These are phyloP conservation scores for Triplophysa rosa DNA, from an alignment of 2,113 vertebrate species.

Conservation along the genomic window DNA sequence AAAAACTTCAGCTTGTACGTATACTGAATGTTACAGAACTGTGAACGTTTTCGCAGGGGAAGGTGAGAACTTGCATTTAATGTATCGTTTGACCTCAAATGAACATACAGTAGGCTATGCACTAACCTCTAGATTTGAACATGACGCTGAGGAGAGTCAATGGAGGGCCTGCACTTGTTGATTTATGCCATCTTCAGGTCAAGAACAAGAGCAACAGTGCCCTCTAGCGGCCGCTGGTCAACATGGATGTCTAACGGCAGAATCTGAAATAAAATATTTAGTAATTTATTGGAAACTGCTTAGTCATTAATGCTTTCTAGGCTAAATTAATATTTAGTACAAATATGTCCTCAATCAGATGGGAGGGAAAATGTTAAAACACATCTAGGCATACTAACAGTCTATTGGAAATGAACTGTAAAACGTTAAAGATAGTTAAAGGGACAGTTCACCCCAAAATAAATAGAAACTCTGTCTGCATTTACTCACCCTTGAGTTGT, in stretches of 20 bases:
- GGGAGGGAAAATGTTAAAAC: not conserved
- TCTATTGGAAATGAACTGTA: no score
- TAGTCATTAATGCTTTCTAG: not conserved
- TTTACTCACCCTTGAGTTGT: no score
- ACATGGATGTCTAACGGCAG: not conserved
- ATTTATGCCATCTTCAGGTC: slow-evolving; percentile 49
- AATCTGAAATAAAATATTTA: not conserved
- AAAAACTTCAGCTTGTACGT: not conserved
- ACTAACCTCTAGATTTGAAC: not conserved
- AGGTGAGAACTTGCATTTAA: not conserved
- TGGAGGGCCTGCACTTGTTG: slow-evolving; percentile 62
- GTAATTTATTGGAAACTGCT: not conserved
- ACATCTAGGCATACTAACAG: not conserved
- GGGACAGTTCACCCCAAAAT: no score
- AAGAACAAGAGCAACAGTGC: slow-evolving; percentile 63
- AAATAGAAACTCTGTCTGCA: no score
- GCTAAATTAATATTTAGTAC: not conserved
- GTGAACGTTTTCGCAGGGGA: not conserved
- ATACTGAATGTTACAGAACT: not conserved
- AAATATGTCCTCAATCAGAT: not conserved
- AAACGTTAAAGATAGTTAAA: no score
- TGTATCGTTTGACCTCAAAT: slow-evolving; percentile 4
- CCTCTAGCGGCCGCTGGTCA: slow-evolving; percentile 63
- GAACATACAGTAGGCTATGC: not conserved
- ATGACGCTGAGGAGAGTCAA: not conserved